Evolutionary conservation across 2,888 invertebrate genomes (phyloP), one percentile per base, ranked within the genome.

Genomic region (Drosophila aldrichi): DNA sequence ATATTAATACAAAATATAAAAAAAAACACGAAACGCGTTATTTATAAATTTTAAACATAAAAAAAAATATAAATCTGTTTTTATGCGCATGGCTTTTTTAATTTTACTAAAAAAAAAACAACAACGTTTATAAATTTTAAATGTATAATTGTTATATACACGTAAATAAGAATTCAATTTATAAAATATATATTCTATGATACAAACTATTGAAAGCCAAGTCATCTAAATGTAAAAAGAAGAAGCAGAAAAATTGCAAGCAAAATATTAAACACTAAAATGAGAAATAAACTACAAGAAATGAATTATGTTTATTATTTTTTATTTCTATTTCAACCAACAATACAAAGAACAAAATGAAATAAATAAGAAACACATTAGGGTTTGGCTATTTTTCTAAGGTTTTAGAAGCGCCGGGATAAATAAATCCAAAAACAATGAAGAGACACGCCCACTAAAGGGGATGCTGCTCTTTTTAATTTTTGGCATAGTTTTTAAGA

Each of bases 71-170:
- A 68, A 72, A 72, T 65, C 60, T 56, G 65, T 77, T 74, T 74
- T 74, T 68, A 66, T 71, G 74, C 63, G 70, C 71, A 75, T 86
- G 71, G 69, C 73, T 72, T 74, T 74, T 76, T 72, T 68, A 67
- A 67, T 70, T 72, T 49, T 75, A 75, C 76, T 80, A 76, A 72
- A 29, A 71, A 64, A 3, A 74, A 66, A 76, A 22, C 3, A 77
- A 20, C 34, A 61, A 63, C 44, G 57, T 74, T 65, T 70, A 74
- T 69, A 46, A 74, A 61, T 48, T 70, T 70, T 77, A 69, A 79
- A 82, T 76, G 71, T 86, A 48, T 73, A 73, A 76, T 69, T 87
- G 87, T 84, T 82, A 84, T 65, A 74, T 64, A 70, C 68, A 69
- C 49, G 49, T 54, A 59, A 29, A 52, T 40, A 62, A 52, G 38